phyloP scores from a whole-genome alignment of 1,140 invertebrate species.

The Ostrea denselamellosa region DNA sequence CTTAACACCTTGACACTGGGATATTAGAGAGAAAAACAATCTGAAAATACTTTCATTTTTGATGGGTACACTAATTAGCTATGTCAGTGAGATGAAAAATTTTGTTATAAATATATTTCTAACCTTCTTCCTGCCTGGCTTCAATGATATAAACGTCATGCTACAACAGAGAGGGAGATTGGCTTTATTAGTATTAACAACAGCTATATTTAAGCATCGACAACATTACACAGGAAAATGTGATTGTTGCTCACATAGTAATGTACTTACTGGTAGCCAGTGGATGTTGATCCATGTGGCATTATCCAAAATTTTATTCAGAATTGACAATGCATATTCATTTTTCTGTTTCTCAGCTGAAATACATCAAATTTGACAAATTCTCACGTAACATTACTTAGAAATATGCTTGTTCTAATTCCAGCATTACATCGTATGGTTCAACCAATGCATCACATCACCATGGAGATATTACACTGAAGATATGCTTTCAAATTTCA shows the following conservation, averaged over 20 bases:
- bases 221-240: too few relatives aligned
- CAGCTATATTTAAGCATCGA: too few relatives aligned
- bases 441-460: too few relatives aligned
- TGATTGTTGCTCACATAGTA: too few relatives aligned
- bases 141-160: constrained; percentile 73
- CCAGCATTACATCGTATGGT: too few relatives aligned
- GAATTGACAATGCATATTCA: constrained; percentile 68
- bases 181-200: too few relatives aligned
- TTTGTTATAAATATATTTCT: background rate
- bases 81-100: background rate
- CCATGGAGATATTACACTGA: too few relatives aligned
- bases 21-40: background rate
- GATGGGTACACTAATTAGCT: background rate
- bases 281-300: constrained; percentile 78
- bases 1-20: background rate
- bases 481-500: too few relatives aligned
- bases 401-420: too few relatives aligned
- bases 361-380: constrained; percentile 1
- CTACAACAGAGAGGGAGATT: constrained; percentile 56
- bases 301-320: constrained; percentile 72
- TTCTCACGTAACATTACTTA: too few relatives aligned
- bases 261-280: constrained; percentile 70
- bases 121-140: constrained; percentile 68
- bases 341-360: constrained; percentile 74
- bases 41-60: background rate